Conservation (phyloP, 1,140 invertebrate genomes). For the Papilio polytes region DNA sequence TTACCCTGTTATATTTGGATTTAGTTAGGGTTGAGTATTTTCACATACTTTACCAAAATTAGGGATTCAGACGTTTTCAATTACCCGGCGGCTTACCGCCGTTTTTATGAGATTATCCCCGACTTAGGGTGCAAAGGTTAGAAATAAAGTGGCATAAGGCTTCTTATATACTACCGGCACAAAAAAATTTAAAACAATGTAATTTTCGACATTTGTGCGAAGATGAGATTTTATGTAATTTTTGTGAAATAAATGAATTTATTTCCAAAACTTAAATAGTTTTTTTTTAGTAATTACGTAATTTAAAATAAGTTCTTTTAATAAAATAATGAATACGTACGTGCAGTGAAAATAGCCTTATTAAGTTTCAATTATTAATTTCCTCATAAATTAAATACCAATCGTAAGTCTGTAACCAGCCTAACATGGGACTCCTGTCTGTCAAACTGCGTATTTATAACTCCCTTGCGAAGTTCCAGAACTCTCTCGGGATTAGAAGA, state of each 20-base stretch:
- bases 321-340: too few relatives aligned
- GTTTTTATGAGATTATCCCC: conserved; percentile 19
- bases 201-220: neutral
- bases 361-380: too few relatives aligned
- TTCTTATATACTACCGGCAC: neutral
- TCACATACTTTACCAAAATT: conserved; percentile 18
- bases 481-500: conserved; percentile 9
- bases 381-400: neutral
- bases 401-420: neutral
- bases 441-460: conserved; percentile 20
- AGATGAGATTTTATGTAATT: neutral
- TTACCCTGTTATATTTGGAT: conserved; percentile 15
- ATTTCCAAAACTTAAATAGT: too few relatives aligned
- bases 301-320: too few relatives aligned
- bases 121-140: conserved; percentile 4
- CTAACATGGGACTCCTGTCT: neutral
- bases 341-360: too few relatives aligned
- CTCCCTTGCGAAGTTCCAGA: neutral
- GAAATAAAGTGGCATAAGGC: conserved; percentile 8
- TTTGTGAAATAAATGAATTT: too few relatives aligned
- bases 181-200: neutral
- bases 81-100: conserved; percentile 19
- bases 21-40: neutral
- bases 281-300: too few relatives aligned
- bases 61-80: conserved; percentile 1